Base-by-base conservation (phyloP, 2,113 vertebrate genomes). In the Nipponia nippon region DNA sequence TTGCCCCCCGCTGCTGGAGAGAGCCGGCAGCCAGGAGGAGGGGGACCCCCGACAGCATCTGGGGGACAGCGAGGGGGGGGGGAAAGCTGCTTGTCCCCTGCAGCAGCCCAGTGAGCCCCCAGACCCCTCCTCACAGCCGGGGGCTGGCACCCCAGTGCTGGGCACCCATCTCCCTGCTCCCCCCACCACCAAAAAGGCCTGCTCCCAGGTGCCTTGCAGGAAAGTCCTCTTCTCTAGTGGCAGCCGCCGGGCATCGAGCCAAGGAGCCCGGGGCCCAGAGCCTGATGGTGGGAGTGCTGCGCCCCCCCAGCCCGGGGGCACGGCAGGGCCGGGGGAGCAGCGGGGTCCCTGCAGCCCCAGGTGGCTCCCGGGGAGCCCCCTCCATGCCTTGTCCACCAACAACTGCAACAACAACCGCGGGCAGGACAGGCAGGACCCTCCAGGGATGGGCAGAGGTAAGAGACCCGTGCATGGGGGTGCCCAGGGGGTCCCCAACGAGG, bases 141-240 rank as follows among this genome's bases (percentile, higher is more conserved):
- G 36, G 25, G 14, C 36, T 34, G 22, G 59, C 34, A 55, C 42
- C 4, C 25, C 62, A 4, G 1, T 22, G 18, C 38, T 5, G 5
- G 2, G 73, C 73, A 67, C 44, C 42, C 93, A 84, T 71, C 16
- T 95, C 40, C 97, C 98, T 3, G 42, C 72, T 22, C 97, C 96
- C 17, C 95, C 97, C 10, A 5, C 90, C n/a, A 82, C 96, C 34
- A 95, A 93, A 66, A 98, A 96, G 83, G 89, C 97, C 86, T 62
- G 92, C 36, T 94, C 96, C 9, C 93, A 96, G 38, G 44, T 76
- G 90, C 91, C 97, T 97, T 97, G 82, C 38, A 95, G 97, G 86
- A 98, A 94, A 73, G 38, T 83, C 11, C 40, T 84, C 53, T 47
- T 93, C 49, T 34, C 52, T 13, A 3, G 62, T 8, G 50, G 96